phyloP scores from a whole-genome alignment of 2,113 vertebrate species.

The Melozone crissalis region DNA sequence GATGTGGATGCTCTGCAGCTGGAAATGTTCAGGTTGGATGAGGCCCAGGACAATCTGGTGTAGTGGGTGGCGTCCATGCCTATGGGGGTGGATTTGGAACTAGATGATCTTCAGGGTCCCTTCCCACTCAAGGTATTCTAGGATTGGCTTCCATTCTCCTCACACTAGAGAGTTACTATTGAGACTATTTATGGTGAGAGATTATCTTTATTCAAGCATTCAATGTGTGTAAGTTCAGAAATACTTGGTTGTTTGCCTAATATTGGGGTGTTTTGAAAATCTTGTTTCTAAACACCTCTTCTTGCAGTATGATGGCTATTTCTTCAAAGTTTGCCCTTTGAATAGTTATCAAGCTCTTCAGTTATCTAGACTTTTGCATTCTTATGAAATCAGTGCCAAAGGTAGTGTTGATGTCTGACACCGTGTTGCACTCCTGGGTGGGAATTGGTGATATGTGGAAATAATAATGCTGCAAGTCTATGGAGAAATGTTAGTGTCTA shows the following conservation, averaged over 20 bases:
- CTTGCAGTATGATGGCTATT: not conserved
- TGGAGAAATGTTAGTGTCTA: constrained; percentile 38
- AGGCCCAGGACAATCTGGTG: not conserved
- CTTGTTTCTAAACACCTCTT: not conserved
- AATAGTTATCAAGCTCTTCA: not conserved
- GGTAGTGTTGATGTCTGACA: not conserved
- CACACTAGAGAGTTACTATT: not conserved
- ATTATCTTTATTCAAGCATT: not conserved
- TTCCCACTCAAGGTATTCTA: not conserved
- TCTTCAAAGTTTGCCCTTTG: not conserved
- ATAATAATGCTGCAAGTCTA: constrained; percentile 28
- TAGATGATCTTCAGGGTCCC: not conserved
- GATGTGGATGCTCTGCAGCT: not conserved
- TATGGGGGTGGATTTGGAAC: not conserved
- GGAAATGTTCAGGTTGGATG: not conserved
- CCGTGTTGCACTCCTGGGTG: not conserved
- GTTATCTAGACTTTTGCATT: not conserved
- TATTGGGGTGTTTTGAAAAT: not conserved
- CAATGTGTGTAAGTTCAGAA: not conserved
- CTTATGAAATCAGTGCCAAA: not conserved
- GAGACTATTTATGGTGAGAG: not conserved
- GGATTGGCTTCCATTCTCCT: not conserved
- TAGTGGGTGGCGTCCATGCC: not conserved
- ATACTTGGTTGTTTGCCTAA: not conserved
- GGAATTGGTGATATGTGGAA: not conserved